Evolutionary conservation across 1,140 invertebrate genomes (phyloP), one percentile per base, ranked within the genome.

Genomic region (Brachionus koreanus): DNA sequence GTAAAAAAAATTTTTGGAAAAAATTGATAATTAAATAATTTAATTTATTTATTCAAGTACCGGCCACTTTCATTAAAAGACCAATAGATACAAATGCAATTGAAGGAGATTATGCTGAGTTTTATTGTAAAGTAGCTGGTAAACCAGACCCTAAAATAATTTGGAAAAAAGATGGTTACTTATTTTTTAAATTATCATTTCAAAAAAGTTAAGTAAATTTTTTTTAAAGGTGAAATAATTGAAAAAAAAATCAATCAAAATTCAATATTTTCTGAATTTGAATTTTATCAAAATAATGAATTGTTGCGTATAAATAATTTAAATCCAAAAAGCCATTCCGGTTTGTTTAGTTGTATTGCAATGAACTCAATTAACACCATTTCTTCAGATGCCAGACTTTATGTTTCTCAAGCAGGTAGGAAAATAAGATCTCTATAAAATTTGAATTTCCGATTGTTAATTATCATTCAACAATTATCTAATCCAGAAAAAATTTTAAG

Each of bases 111-210:
- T 79, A 35, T 5, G 33, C 46, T 49, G 65, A 69, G 43, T 69
- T 82, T 9, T 57, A 82, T 65, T 82, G 79, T 37, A 33, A 16
- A 67, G 57, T 82, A 10, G 19, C 42, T 3, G 79, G 79, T 10
- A 65, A 69, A 12, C 79, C 79, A 4, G 23, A 67, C n/a, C 79
- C 79, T 0, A 65, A 25, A 67, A 67, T 82, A 9, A 37, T 65
- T 43, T 82, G 79, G 79, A 65, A 82, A 49, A 67, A 67, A 52
- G 42, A 65, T 69, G 57, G 61, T 82, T 29, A 82, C 10, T n/a
- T n/a, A n/a, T 29, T 19, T 19, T 13, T n/a, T n/a, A n/a, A n/a
- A n/a, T n/a, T n/a, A n/a, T n/a, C n/a, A n/a, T n/a, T n/a, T n/a
- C n/a, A n/a, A n/a, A n/a, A n/a, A n/a, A n/a, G n/a, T n/a, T n/a